phyloP scores from a whole-genome alignment of 1,140 invertebrate species.

The Trichonephila clavata region DNA sequence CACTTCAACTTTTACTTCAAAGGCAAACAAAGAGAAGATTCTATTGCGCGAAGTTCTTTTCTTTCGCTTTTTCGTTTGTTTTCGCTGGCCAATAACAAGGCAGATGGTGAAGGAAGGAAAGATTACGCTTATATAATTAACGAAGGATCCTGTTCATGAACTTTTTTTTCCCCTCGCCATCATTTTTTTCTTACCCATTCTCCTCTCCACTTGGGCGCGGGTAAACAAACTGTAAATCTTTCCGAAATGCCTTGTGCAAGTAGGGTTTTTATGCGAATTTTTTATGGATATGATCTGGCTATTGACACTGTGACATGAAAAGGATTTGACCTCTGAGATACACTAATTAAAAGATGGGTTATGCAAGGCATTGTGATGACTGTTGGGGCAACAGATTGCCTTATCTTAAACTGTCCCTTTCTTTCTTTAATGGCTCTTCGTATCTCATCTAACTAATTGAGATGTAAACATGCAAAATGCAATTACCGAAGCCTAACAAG shows the following conservation, averaged over 20 bases:
- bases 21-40: conserved; percentile 11
- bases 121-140: conserved; percentile 42
- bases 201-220: background rate
- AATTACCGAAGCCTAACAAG: background rate
- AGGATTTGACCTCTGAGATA: conserved; percentile 13
- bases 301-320: conserved; percentile 30
- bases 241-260: conserved; percentile 2
- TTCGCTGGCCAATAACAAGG: background rate
- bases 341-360: conserved; percentile 11
- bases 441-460: conserved; percentile 24
- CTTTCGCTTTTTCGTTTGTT: conserved; percentile 13
- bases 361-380: conserved; percentile 1
- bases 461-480: conserved; percentile 13
- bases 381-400: conserved; percentile 11
- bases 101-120: background rate
- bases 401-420: background rate
- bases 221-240: background rate
- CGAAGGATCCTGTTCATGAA: conserved; percentile 8
- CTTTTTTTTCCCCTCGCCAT: background rate
- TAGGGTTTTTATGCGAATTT: background rate
- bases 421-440: background rate
- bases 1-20: conserved; percentile 32
- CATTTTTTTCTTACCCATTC: conserved; percentile 1
- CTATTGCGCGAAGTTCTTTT: conserved; percentile 17
- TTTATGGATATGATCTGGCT: conserved; percentile 24